phyloP scores from a whole-genome alignment of 2,113 vertebrate species.

The Raphicerus campestris region DNA sequence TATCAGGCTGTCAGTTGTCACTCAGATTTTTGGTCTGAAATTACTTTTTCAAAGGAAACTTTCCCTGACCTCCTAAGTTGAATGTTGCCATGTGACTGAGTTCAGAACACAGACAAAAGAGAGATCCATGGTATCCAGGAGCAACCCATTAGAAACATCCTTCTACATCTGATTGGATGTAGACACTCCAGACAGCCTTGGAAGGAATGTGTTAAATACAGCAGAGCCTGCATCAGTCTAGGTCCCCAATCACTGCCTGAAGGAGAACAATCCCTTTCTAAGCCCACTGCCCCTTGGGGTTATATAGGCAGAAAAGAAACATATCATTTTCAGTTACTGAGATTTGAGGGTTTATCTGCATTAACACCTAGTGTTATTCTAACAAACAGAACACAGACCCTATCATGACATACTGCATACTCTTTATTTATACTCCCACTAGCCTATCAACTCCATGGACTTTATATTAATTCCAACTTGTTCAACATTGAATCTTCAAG shows the following conservation, averaged over 20 bases:
- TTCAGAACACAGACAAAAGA: background rate
- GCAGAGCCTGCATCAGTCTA: background rate
- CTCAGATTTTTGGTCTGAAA: too few relatives aligned
- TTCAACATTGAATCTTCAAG: background rate
- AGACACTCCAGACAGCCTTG: background rate
- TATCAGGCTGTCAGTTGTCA: too few relatives aligned
- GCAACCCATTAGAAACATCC: background rate
- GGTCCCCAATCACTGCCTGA: background rate
- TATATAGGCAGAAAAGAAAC: background rate
- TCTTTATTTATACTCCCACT: background rate
- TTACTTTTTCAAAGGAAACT: too few relatives aligned
- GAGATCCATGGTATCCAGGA: background rate
- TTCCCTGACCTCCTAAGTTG: background rate
- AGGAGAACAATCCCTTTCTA: background rate
- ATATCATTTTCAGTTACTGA: background rate
- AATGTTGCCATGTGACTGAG: background rate
- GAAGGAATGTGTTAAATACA: background rate
- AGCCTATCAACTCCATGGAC: background rate
- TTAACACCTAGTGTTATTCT: background rate
- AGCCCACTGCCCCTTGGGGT: background rate
- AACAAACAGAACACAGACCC: background rate
- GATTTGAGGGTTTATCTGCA: background rate
- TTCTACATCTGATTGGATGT: background rate
- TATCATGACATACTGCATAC: background rate
- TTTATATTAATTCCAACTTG: background rate